Evolutionary conservation across 2,888 invertebrate species (phyloP).

Genomic region (Drosophila mettleri): DNA sequence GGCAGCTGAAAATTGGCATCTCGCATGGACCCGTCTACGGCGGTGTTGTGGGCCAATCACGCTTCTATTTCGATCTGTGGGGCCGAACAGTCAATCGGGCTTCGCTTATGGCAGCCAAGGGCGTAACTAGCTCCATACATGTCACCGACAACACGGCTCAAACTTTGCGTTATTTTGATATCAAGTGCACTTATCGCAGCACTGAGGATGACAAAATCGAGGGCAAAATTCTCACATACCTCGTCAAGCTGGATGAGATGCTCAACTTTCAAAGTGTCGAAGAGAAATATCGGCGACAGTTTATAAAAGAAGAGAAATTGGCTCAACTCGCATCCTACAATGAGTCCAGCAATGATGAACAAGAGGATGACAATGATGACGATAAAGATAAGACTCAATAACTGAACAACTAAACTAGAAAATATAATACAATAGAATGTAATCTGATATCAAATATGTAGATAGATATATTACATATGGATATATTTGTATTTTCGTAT

Average conservation of each 20-base stretch:
- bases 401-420: neutral
- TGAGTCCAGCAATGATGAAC: too few relatives aligned
- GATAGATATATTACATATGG: conserved; percentile 35
- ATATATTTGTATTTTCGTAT: conserved; percentile 53
- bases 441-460: conserved; percentile 1
- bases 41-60: conserved; percentile 96
- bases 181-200: conserved; percentile 89
- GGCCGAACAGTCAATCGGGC: conserved; percentile 98
- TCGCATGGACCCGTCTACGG: conserved; percentile 96
- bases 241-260: conserved; percentile 30
- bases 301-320: neutral
- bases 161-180: conserved; percentile 88
- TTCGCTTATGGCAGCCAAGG: conserved; percentile 96
- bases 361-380: too few relatives aligned
- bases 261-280: conserved; percentile 22
- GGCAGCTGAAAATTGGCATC: conserved; percentile 87
- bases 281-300: neutral
- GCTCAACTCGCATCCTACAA: neutral
- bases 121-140: conserved; percentile 91
- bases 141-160: conserved; percentile 90
- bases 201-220: conserved; percentile 89
- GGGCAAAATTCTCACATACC: conserved; percentile 88
- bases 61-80: conserved; percentile 98
- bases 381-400: neutral
- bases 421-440: neutral